Conservation (phyloP, 2,797 vertebrate genomes). For the Eulemur rubriventer region DNA sequence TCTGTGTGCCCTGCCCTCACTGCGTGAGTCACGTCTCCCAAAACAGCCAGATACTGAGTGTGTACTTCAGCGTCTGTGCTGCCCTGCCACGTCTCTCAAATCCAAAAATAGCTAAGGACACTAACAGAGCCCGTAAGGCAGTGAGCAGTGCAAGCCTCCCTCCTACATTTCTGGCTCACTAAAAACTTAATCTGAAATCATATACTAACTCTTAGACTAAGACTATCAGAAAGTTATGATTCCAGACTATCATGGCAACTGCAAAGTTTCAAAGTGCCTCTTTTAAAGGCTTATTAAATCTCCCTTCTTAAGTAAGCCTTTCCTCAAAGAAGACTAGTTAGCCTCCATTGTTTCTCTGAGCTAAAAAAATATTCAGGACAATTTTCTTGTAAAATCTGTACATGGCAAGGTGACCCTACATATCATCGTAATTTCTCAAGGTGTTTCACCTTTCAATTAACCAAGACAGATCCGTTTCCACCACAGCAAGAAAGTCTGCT, state of each 20-base stretch:
- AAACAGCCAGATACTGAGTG: neutral
- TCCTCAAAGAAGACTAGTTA: neutral
- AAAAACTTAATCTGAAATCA: neutral
- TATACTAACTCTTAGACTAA: neutral
- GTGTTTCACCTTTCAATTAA: constrained; percentile 48
- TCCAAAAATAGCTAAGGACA: neutral
- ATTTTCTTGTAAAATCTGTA: constrained; percentile 16
- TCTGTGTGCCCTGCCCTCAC: neutral
- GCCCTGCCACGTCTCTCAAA: neutral
- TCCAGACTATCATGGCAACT: neutral
- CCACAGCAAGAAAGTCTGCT: constrained; percentile 25
- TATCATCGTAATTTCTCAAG: neutral
- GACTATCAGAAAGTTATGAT: neutral
- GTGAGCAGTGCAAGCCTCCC: neutral
- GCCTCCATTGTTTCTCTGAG: neutral
- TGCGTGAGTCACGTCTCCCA: neutral
- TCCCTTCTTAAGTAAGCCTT: constrained; percentile 16
- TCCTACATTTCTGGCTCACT: neutral
- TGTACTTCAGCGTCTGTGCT: neutral
- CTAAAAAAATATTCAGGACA: constrained; percentile 30
- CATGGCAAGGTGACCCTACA: neutral
- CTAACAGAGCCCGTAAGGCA: neutral
- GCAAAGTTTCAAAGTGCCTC: neutral
- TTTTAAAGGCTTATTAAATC: constrained; percentile 30
- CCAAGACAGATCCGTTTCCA: neutral